These are phyloP conservation scores for Chalcis sispes DNA, from an alignment of 2,888 invertebrate genomes.

Conservation along the genomic window DNA sequence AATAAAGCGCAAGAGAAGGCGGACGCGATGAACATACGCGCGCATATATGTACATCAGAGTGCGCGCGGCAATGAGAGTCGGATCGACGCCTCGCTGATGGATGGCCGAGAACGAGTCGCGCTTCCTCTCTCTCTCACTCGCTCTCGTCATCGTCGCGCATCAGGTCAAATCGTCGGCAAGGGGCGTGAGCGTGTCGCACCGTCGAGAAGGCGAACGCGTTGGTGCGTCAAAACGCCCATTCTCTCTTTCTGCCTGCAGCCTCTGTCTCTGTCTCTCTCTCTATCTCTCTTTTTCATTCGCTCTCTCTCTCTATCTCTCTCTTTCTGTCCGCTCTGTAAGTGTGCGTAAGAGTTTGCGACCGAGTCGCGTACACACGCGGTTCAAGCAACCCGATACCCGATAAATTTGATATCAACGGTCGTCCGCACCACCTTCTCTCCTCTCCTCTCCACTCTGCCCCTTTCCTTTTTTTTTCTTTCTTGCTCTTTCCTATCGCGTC, in stretches of 20 bases:
- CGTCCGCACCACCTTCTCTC: slow-evolving; percentile 61
- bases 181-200: neutral
- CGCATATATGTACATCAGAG: no score
- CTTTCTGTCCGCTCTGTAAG: slow-evolving; percentile 17
- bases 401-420: slow-evolving; percentile 74
- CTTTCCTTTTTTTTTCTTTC: no score
- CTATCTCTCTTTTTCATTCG: no score
- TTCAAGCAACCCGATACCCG: slow-evolving; percentile 69
- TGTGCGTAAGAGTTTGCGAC: neutral
- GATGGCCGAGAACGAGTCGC: slow-evolving; percentile 7
- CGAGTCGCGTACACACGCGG: no score
- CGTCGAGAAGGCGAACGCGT: slow-evolving; percentile 61
- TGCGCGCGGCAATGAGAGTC: slow-evolving; percentile 9
- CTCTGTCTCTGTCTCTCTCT: neutral
- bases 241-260: neutral
- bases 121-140: no score
- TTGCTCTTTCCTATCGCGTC: no score
- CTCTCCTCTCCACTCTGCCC: no score
- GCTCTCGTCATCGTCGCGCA: slow-evolving; percentile 7
- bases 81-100: slow-evolving; percentile 35
- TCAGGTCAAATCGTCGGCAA: neutral
- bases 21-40: neutral
- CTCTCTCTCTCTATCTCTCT: neutral
- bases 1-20: neutral
- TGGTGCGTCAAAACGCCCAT: slow-evolving; percentile 67